These are phyloP conservation scores for Butorides virescens DNA, from an alignment of 2,113 vertebrate species.

Conservation along the genomic window DNA sequence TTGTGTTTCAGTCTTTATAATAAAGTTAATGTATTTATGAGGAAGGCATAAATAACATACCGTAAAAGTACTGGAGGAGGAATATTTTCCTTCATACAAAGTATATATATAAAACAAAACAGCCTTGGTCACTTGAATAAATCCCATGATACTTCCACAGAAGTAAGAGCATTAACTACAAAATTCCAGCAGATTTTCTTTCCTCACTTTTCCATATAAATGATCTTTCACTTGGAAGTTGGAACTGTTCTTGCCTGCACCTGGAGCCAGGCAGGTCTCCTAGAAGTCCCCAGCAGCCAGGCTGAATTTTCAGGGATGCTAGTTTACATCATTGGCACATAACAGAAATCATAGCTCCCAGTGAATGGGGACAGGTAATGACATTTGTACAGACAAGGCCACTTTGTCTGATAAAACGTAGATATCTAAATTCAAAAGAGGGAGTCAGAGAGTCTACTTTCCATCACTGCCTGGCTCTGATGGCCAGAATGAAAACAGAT, in stretches of 20 bases:
- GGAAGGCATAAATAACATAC: background rate
- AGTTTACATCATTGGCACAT: background rate
- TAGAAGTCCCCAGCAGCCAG: background rate
- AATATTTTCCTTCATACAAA: background rate
- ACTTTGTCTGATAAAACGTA: background rate
- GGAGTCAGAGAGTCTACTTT: slow-evolving; percentile 35
- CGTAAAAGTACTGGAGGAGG: background rate
- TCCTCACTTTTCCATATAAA: background rate
- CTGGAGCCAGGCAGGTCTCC: background rate
- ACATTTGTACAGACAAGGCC: background rate
- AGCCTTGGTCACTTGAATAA: background rate
- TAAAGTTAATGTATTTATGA: background rate
- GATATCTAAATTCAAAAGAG: background rate
- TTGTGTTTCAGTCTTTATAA: background rate
- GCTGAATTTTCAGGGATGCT: background rate
- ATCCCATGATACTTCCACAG: background rate
- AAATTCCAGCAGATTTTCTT: background rate
- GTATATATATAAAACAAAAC: background rate
- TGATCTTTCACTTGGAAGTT: background rate
- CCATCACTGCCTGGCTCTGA: background rate
- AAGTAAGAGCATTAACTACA: background rate
- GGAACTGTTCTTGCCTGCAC: background rate
- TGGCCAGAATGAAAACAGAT: slow-evolving; percentile 19
- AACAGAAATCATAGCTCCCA: background rate
- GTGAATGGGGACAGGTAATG: background rate